A percentile compares a stretch with the other conserved stretches of the same genome.
phyloP scores from a whole-genome alignment of 1,140 invertebrate genomes.

The Scylla paramamosain region DNA sequence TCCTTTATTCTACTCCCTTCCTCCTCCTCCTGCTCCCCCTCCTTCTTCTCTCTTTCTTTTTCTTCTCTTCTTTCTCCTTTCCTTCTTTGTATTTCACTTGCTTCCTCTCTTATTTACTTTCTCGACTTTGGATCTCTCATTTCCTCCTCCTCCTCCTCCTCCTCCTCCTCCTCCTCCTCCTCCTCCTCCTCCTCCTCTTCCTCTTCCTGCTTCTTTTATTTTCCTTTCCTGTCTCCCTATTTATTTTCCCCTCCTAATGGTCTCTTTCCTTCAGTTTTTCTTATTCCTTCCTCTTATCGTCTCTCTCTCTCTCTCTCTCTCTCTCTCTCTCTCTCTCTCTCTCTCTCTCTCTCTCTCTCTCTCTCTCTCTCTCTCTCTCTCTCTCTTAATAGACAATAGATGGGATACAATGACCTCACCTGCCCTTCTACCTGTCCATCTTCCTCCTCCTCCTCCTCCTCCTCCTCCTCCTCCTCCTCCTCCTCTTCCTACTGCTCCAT shows the following conservation, averaged over 20 bases:
- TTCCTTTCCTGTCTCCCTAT: background rate
- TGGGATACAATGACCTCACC: too few species aligned
- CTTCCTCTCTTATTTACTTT: background rate
- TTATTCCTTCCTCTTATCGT: background rate
- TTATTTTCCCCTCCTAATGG: background rate
- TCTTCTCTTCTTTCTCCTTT: background rate
- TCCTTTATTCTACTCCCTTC: background rate
- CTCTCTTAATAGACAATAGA: too few species aligned
- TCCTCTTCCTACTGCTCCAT: too few species aligned
- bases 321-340: background rate
- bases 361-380: too few species aligned
- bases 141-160: background rate
- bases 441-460: background rate
- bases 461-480: background rate
- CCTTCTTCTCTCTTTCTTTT: background rate
- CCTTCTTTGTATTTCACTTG: background rate
- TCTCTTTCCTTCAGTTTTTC: background rate
- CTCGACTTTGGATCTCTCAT: background rate
- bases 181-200: constrained; percentile 25
- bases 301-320: too few species aligned
- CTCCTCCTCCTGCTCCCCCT: background rate
- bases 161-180: background rate
- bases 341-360: background rate
- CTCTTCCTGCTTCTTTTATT: background rate
- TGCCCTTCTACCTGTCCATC: background rate